Conservation (phyloP, 1,140 invertebrate genomes). For the Drosophila subpulchrella region DNA sequence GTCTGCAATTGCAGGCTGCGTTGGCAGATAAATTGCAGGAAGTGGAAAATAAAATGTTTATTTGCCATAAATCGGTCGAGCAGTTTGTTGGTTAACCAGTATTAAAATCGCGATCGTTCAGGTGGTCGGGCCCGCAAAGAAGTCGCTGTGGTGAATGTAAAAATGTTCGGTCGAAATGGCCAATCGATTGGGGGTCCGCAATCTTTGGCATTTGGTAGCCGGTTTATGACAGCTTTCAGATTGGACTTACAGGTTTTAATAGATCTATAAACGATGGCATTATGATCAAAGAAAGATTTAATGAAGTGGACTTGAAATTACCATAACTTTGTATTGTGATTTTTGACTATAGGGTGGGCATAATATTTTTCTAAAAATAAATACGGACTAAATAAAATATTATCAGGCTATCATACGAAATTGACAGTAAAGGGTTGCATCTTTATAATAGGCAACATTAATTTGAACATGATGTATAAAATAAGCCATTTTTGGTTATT, state of each 20-base stretch:
- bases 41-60: conserved; percentile 76
- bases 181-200: conserved; percentile 26
- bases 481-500: no score
- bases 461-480: no score
- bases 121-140: conserved; percentile 13
- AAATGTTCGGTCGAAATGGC: conserved; percentile 10
- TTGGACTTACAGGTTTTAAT: conserved; percentile 36
- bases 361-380: no score
- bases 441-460: no score
- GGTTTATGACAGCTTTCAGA: conserved; percentile 37
- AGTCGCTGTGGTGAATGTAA: conserved; percentile 13
- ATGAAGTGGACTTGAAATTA: not conserved
- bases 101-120: conserved; percentile 56
- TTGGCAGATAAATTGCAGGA: conserved; percentile 71
- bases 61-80: conserved; percentile 69
- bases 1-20: conserved; percentile 52
- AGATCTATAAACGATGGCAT: conserved; percentile 11
- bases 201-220: conserved; percentile 41
- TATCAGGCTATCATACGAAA: no score
- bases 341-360: not conserved
- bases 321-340: not conserved
- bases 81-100: conserved; percentile 48
- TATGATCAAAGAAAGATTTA: conserved; percentile 6
- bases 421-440: no score
- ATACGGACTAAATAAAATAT: no score